Evolutionary conservation across 2,888 invertebrate species (phyloP).

Genomic region (Petrolisthes cinctipes): DNA sequence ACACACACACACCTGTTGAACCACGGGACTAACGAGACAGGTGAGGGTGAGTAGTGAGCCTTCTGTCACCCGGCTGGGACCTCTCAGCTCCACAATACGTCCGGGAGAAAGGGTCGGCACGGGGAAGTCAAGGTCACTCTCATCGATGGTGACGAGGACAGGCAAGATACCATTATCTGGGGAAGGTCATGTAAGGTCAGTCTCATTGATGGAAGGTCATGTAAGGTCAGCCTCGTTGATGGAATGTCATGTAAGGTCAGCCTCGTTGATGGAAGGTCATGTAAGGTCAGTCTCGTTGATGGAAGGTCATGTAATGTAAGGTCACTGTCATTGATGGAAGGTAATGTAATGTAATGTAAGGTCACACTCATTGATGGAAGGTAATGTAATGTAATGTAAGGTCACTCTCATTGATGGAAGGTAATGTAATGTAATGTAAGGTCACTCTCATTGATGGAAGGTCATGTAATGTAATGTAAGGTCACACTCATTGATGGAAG

Average conservation of each 20-base stretch:
- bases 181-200: no score
- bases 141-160: neutral
- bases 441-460: no score
- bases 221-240: neutral
- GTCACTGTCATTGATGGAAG: neutral
- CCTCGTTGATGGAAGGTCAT: neutral
- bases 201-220: neutral
- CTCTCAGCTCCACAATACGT: constrained; percentile 46
- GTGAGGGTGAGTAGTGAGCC: constrained; percentile 39
- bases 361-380: neutral
- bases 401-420: neutral
- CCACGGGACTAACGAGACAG: constrained; percentile 53
- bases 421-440: no score
- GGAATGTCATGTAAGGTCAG: neutral
- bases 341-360: no score
- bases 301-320: neutral
- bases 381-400: no score
- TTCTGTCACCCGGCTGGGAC: constrained; percentile 23
- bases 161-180: neutral
- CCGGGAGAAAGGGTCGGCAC: constrained; percentile 30
- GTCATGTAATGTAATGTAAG: neutral
- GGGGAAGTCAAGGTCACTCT: neutral
- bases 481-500: no score
- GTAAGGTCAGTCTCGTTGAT: neutral
- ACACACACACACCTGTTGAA: constrained; percentile 28